phyloP scores from a whole-genome alignment of 2,113 vertebrate species.

The Zosterops borbonicus region DNA sequence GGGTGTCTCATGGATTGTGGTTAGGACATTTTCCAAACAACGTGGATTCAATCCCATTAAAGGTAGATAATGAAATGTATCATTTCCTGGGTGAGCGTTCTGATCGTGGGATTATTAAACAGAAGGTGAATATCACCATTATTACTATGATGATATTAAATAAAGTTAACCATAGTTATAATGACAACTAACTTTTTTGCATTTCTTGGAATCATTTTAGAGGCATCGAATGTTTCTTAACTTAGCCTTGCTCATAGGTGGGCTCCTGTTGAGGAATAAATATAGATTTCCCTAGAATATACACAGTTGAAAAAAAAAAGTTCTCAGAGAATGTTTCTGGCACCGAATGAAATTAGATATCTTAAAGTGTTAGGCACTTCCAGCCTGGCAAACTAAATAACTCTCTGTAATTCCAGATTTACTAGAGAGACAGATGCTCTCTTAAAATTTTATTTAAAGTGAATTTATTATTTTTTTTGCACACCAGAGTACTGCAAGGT shows the following conservation, averaged over 20 bases:
- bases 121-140: not conserved
- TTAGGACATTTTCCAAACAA: not conserved
- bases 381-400: not conserved
- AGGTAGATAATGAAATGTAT: not conserved
- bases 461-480: not conserved
- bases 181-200: not conserved
- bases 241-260: not conserved
- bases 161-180: not conserved
- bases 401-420: not conserved
- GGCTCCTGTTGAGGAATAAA: not conserved
- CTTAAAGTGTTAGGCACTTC: not conserved
- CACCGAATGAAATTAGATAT: not conserved
- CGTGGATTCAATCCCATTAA: not conserved
- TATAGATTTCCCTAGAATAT: not conserved
- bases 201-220: not conserved
- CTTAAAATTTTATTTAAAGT: not conserved
- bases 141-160: not conserved
- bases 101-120: accelerated
- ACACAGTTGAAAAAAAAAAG: not conserved
- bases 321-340: not conserved
- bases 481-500: not conserved
- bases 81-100: not conserved
- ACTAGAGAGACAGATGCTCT: not conserved
- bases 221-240: not conserved
- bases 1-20: not conserved